Evolutionary conservation across 2,797 vertebrate species (phyloP), one percentile per base, ranked within the genome.

Genomic region (Brotula barbata): DNA sequence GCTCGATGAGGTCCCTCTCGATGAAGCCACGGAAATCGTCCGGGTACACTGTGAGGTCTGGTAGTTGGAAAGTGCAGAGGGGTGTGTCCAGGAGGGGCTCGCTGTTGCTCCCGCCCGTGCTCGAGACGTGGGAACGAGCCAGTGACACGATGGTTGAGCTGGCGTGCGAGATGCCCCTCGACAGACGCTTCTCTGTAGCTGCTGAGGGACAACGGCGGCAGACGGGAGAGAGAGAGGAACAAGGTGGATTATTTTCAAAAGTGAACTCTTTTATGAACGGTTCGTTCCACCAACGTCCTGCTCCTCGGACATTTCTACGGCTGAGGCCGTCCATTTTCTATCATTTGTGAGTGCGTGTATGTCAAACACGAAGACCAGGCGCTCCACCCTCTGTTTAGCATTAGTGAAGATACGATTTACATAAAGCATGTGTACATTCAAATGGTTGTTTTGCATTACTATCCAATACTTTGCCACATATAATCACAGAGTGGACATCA

Each of bases 21-120:
- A 97, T 94, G 92, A 98, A 99, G 85, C 88, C 90, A 4, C 96
- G 94, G 85, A 98, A 99, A 17, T 98, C 96, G 7, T 98, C 95
- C 0, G 85, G 83, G 88, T 98, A 98, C 20, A 95, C 85, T 0
- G 95, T 98, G 84, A 99, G 93, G 90, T 99, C 96, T 0, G 97
- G 97, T 54, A 99, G 92, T 85, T 98, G 96, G 92, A 99, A 99
- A 71, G 97, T 98, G 90, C 95, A 99, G 53, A 98, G 82, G 1
- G 97, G 97, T 39, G 92, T 98, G 89, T 99, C 96, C 88, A 96
- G 90, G n/a, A 94, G 92, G 0, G 90, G 92, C 23, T 92, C 90
- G 1, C 56, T 86, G 61, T 72, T 84, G 74, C 77, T 78, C 0
- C 83, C 86, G 28, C 94, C 93, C 0, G 93, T 93, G 74, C 90